Evolutionary conservation across 2,888 invertebrate genomes (phyloP).

Genomic region (Troides aeacus): DNA sequence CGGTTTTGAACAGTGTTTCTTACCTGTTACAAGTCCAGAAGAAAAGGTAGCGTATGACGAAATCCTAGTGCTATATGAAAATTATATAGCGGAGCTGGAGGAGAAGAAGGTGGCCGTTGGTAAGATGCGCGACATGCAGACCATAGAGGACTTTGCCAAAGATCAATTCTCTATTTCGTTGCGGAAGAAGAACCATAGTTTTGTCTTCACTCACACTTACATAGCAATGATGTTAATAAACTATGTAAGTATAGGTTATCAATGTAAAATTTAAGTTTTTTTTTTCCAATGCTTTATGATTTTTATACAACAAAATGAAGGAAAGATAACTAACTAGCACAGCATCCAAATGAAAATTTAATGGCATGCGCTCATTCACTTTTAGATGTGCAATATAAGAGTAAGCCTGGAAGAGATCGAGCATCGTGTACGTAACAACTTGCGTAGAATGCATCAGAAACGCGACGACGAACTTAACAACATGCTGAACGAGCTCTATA

Average conservation of each 20-base stretch:
- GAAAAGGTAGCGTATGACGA: conserved; percentile 47
- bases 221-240: conserved; percentile 47
- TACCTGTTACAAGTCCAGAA: conserved; percentile 39
- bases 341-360: too few relatives aligned
- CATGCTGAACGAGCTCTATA: conserved; percentile 52
- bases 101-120: conserved; percentile 40
- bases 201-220: conserved; percentile 47
- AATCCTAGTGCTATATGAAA: conserved; percentile 39
- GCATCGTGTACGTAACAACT: conserved; percentile 45
- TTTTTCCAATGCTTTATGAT: too few relatives aligned
- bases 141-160: conserved; percentile 45
- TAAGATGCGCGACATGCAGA: conserved; percentile 43
- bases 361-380: too few relatives aligned
- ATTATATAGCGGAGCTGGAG: conserved; percentile 39
- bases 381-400: conserved; percentile 46
- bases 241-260: conserved; percentile 43
- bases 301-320: too few relatives aligned
- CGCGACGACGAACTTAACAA: conserved; percentile 36
- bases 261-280: not conserved
- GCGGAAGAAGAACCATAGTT: conserved; percentile 44
- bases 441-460: conserved; percentile 37
- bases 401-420: conserved; percentile 55
- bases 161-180: conserved; percentile 46
- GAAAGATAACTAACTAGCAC: too few relatives aligned
- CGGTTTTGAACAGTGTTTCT: conserved; percentile 46